Conservation (phyloP, 1,140 invertebrate species). For the Ooceraea biroi region DNA sequence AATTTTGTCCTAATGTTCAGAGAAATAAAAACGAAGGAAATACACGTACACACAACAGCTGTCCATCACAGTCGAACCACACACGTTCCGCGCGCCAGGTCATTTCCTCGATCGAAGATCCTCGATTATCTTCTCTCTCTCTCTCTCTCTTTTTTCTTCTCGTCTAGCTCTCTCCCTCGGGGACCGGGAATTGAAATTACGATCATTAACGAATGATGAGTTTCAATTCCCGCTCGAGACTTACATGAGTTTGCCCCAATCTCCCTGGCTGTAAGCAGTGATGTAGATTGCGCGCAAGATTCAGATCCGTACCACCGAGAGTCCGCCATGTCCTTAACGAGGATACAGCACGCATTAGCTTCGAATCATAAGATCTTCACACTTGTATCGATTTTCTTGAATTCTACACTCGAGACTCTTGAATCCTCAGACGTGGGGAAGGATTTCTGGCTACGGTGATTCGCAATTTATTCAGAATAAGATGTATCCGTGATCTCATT, state of each 20-base stretch:
- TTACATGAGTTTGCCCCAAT: not conserved
- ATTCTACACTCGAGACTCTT: not conserved
- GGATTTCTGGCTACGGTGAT: not conserved
- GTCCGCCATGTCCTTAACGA: not conserved
- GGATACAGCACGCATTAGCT: not conserved
- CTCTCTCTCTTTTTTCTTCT: constrained; percentile 19
- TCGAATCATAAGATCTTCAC: constrained; percentile 2
- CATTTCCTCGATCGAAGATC: not conserved
- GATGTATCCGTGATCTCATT: not conserved
- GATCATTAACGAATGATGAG: not conserved
- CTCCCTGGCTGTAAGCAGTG: not conserved
- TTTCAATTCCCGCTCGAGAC: constrained; percentile 16
- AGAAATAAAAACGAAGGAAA: constrained; percentile 74
- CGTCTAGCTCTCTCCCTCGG: not conserved
- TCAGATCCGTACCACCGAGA: not conserved
- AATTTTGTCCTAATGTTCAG: constrained; percentile 75
- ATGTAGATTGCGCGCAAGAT: not conserved
- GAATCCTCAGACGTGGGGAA: not conserved
- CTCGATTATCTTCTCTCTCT: not conserved
- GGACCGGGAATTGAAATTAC: not conserved
- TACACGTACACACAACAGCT: constrained; percentile 41
- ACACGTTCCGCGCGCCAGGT: constrained; percentile 14
- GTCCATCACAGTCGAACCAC: not conserved
- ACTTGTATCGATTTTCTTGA: not conserved
- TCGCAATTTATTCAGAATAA: not conserved